These are phyloP conservation scores for Stictocephala bisonia DNA, from an alignment of 2,888 invertebrate genomes.

Conservation along the genomic window DNA sequence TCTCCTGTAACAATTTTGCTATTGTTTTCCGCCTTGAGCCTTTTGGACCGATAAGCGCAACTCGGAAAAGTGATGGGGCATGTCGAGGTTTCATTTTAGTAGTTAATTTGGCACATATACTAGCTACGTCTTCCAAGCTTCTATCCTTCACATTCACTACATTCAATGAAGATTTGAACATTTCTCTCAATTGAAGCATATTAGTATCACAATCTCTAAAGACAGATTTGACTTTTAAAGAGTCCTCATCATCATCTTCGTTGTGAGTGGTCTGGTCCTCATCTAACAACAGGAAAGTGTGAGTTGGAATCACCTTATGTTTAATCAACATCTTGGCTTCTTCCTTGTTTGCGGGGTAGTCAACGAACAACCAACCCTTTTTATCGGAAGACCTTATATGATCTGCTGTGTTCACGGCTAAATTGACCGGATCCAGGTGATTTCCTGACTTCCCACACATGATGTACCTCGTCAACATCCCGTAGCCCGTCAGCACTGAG, in stretches of 20 bases:
- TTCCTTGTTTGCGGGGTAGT: constrained; percentile 65
- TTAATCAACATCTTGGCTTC: constrained; percentile 66
- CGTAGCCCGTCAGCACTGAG: not conserved
- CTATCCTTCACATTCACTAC: constrained; percentile 52
- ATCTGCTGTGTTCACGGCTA: not conserved
- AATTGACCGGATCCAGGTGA: not conserved
- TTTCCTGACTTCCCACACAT: no score
- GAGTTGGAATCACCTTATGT: constrained; percentile 67
- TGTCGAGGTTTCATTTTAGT: constrained; percentile 63
- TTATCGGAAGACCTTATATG: not conserved
- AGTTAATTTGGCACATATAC: constrained; percentile 63
- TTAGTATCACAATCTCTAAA: not conserved
- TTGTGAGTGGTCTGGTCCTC: no score
- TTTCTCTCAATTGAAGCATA: not conserved
- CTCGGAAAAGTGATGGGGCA: constrained; percentile 70
- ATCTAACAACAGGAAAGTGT: constrained; percentile 67
- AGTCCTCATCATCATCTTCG: no score
- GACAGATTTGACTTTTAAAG: no score
- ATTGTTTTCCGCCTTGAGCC: constrained; percentile 71
- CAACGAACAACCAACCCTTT: constrained; percentile 56
- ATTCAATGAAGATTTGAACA: constrained; percentile 10
- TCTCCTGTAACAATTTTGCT: constrained; percentile 67
- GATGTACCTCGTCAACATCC: constrained; percentile 4
- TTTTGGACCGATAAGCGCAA: constrained; percentile 71
- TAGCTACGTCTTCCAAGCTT: constrained; percentile 63